Base-by-base conservation (phyloP, 2,888 invertebrate genomes). In the Hirtodrosophila confusa region DNA sequence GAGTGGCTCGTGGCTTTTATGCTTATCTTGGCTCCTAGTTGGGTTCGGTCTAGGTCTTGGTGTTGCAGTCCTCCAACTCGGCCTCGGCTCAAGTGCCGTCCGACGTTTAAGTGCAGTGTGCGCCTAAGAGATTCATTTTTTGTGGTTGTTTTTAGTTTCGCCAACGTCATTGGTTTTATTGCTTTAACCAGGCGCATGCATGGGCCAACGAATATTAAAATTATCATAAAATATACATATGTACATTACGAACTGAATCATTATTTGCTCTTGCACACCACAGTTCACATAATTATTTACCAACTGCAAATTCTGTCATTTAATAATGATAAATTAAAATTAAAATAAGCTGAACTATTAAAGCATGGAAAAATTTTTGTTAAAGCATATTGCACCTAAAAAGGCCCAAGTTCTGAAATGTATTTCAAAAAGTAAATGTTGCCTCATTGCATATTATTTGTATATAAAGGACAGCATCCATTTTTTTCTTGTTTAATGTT, bases 401-500 rank as follows among this genome's bases (percentile, higher is more conserved):
- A 64, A 36, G 33, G 7, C 2, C 12, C 4, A 33, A n/a, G 36
- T 43, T 51, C 37, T 10, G 35, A 48, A 39, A 70, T 68, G 29
- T 27, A 64, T 64, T 48, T 47, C 10, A 27, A 36, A 31, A 56
- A 37, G 17, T 41, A 54, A 54, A 61, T 37, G n/a, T 11, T 57
- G 12, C 27, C 29, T 51, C 35, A 17, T 43, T 51, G 70, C 39
- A 75, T 60, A 60, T 51, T 54, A 17, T 55, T 57, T 37, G 29
- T 27, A 9, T 47, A 44, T 41, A 29, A 56, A 36, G 36, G 43
- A 40, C 35, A 48, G 47, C 17, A 24, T 24, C 31, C 75, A 56
- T 48, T 62, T 58, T 39, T 47, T 45, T 37, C 17, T 37, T 58
- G 39, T 69, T 63, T 53, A 75, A 85, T 82, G 78, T 87, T 78